Base-by-base conservation (phyloP, 1,140 invertebrate species). In the Bombus sylvicola region DNA sequence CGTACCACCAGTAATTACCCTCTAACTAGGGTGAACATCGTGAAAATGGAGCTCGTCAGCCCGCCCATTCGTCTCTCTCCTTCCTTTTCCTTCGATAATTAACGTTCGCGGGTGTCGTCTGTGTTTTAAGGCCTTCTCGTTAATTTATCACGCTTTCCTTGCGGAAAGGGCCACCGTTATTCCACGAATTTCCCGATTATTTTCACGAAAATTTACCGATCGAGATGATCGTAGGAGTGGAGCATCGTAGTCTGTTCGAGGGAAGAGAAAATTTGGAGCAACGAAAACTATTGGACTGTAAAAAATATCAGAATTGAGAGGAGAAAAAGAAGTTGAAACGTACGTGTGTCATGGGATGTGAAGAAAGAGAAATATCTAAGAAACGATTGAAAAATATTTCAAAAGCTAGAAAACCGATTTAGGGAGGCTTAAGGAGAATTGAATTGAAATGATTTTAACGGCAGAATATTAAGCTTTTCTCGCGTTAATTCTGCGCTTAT, bases 31-130 rank as follows among this genome's bases (percentile, higher is more conserved):
- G 3, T 6, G 53, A 74, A 34, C n/a, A 71, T 64, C 71, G 81
- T 75, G 81, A 82, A 82, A 82, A 71, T 75, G 41, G 71, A 82
- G n/a, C 81, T 75, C 47, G 71, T 74, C 80, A 73, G 34, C 2
- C 37, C 31, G 15, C 47, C 47, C n/a, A 22, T 74, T 57, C 39
- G 41, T 82, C 64, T 41, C 28, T 62, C 12, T 18, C 4, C 15
- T 64, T 31, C 39, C 41, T 22, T 53, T 13, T n/a, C 43, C 78
- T 53, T 18, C 81, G 59, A 82, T 75, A 82, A 82, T 82, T 82
- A 68, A 82, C 81, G 57, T 74, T 66, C 34, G 34, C 71, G n/a
- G 62, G 79, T 81, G 81, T 82, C 81, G 81, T 72, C 41, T 25
- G 71, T 9, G 57, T 75, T 82, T 82, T 64, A 53, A 71, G 15